phyloP scores from a whole-genome alignment of 1,140 invertebrate species.

The Penaeus indicus region DNA sequence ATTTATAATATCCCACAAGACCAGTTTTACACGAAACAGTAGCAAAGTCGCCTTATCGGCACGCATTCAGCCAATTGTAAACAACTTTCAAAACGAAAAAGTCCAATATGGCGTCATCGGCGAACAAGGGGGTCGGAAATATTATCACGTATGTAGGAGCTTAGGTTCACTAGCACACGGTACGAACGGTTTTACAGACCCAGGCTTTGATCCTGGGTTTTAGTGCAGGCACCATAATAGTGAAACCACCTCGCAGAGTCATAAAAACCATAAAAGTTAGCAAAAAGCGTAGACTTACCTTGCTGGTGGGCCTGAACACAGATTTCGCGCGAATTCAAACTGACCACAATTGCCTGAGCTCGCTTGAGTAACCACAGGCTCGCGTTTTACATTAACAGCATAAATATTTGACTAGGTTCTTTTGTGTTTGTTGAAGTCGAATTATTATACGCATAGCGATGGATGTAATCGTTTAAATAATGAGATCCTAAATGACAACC shows the following conservation, averaged over 20 bases:
- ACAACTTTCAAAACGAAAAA: constrained; percentile 47
- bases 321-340: constrained; percentile 65
- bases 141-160: constrained; percentile 33
- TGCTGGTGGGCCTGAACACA: constrained; percentile 52
- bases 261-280: constrained; percentile 54
- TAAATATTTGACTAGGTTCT: not conserved
- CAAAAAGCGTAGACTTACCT: constrained; percentile 62
- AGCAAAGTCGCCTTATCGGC: constrained; percentile 8
- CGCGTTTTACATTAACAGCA: not conserved
- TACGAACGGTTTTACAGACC: constrained; percentile 29
- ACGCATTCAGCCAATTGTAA: constrained; percentile 38
- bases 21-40: constrained; percentile 47
- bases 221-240: constrained; percentile 50
- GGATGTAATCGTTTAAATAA: no score
- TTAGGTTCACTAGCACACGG: not conserved
- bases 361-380: constrained; percentile 18
- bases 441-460: no score
- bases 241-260: constrained; percentile 51
- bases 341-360: constrained; percentile 53
- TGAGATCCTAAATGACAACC: not conserved
- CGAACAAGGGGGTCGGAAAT: constrained; percentile 42
- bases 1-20: constrained; percentile 39
- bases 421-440: not conserved
- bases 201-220: constrained; percentile 46
- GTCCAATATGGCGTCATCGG: constrained; percentile 53